Conservation (phyloP, 2,888 invertebrate genomes). For the Oscheius sp. region DNA sequence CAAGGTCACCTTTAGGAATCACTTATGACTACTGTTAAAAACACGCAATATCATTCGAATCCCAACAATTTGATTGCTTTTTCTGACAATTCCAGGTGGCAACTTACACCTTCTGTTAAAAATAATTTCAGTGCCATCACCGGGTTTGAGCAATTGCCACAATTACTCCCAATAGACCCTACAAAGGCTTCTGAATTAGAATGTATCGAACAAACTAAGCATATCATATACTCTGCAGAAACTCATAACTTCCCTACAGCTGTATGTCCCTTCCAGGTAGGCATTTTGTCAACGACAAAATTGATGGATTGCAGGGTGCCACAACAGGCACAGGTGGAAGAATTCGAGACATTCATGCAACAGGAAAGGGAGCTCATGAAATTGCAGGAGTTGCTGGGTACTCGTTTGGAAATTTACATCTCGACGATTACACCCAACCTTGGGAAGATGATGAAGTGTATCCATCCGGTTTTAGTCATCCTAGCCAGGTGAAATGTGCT, state of each 20-base stretch:
- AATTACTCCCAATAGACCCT: constrained; percentile 79
- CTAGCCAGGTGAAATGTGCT: constrained; percentile 78
- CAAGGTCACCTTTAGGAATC: constrained; percentile 76
- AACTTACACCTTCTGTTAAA: constrained; percentile 11
- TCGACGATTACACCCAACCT: constrained; percentile 87
- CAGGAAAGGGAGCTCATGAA: constrained; percentile 78
- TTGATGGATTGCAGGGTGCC: constrained; percentile 89
- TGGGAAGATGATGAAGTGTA: constrained; percentile 84
- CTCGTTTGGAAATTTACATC: constrained; percentile 88
- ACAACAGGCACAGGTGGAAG: constrained; percentile 92
- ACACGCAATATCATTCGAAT: constrained; percentile 86
- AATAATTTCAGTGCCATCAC: constrained; percentile 67
- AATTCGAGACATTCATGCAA: constrained; percentile 91
- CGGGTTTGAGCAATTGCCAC: constrained; percentile 79
- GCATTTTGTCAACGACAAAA: not conserved
- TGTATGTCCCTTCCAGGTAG: constrained; percentile 50
- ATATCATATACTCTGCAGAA: constrained; percentile 96
- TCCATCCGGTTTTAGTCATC: constrained; percentile 88
- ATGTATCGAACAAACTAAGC: constrained; percentile 77
- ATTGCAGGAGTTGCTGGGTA: constrained; percentile 84
- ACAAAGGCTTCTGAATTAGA: constrained; percentile 77
- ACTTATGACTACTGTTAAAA: constrained; percentile 89
- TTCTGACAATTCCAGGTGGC: constrained; percentile 90
- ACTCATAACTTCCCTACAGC: constrained; percentile 97
- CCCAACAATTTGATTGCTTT: constrained; percentile 95